phyloP scores from a whole-genome alignment of 2,888 invertebrate genomes.

The Osmoderma eremita region DNA sequence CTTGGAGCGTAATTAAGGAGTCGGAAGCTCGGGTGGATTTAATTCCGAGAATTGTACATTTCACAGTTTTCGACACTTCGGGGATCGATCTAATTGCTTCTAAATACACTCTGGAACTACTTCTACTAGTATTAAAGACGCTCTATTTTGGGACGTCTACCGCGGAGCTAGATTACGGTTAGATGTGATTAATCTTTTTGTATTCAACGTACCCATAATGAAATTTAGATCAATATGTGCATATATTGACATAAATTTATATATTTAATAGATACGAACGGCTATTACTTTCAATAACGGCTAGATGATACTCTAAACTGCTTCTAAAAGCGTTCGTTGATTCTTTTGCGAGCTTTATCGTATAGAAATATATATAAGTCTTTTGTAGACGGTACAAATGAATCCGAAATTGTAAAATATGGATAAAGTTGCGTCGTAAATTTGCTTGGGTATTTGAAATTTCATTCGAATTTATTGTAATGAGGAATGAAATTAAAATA shows the following conservation, averaged over 20 bases:
- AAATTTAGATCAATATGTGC: too few relatives aligned
- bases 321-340: not conserved
- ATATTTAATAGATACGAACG: not conserved
- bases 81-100: not conserved
- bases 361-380: not conserved
- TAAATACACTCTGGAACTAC: too few relatives aligned
- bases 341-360: slow-evolving; percentile 12
- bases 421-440: slow-evolving; percentile 5
- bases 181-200: too few relatives aligned
- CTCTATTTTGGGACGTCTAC: too few relatives aligned
- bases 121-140: too few relatives aligned
- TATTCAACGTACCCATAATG: too few relatives aligned
- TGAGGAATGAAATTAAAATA: too few relatives aligned
- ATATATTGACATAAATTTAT: too few relatives aligned
- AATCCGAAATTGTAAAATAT: slow-evolving; percentile 13
- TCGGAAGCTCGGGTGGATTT: slow-evolving; percentile 1
- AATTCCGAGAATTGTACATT: slow-evolving; percentile 11
- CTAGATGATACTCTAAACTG: not conserved
- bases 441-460: not conserved
- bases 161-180: too few relatives aligned
- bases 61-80: slow-evolving; percentile 11
- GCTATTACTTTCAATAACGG: not conserved
- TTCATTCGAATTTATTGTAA: too few relatives aligned
- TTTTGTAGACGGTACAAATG: not conserved
- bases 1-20: slow-evolving; percentile 14